phyloP scores from a whole-genome alignment of 2,888 invertebrate genomes.

The Drosophila anomalata region DNA sequence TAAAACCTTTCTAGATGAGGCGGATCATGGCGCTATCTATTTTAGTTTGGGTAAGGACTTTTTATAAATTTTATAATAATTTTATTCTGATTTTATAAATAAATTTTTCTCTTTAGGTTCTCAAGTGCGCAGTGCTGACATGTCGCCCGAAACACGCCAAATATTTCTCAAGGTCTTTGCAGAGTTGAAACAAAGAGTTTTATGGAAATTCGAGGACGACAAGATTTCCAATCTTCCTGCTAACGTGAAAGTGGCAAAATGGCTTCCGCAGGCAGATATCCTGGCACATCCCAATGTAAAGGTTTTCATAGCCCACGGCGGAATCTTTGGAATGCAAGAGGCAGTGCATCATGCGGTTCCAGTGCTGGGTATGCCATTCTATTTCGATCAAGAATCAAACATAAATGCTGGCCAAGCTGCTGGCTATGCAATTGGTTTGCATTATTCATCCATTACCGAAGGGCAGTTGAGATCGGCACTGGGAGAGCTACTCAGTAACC shows the following conservation, averaged over 20 bases:
- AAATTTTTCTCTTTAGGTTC: background rate
- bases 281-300: constrained; percentile 84
- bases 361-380: constrained; percentile 84
- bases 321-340: constrained; percentile 84
- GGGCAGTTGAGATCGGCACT: constrained; percentile 39
- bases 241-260: constrained; percentile 84
- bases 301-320: constrained; percentile 84
- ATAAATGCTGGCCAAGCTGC: constrained; percentile 79
- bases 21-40: constrained; percentile 82
- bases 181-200: constrained; percentile 82
- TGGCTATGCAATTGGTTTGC: constrained; percentile 81
- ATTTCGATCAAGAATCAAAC: constrained; percentile 83
- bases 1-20: constrained; percentile 81
- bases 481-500: constrained; percentile 80
- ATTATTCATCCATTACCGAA: constrained; percentile 79
- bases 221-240: constrained; percentile 79
- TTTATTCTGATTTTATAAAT: background rate
- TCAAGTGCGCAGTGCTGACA: constrained; percentile 23
- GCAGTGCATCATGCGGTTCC: constrained; percentile 84
- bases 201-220: constrained; percentile 85
- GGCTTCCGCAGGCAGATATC: constrained; percentile 85
- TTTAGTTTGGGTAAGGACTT: constrained; percentile 82
- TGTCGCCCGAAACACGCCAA: constrained; percentile 6
- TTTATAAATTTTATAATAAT: fast-evolving
- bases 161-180: constrained; percentile 81